Evolutionary conservation across 1,140 invertebrate genomes (phyloP).

Genomic region (Heliconius himera): DNA sequence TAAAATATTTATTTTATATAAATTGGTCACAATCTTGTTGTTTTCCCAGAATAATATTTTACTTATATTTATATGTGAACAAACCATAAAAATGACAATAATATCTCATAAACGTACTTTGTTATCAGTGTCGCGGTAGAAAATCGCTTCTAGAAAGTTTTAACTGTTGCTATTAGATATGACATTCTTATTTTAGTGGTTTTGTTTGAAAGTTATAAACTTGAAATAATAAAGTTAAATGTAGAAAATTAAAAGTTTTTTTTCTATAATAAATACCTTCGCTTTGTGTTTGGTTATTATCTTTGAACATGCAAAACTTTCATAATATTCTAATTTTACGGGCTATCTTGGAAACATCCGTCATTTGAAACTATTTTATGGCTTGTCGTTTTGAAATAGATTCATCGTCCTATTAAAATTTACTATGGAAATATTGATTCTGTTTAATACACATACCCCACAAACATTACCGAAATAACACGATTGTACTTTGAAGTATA

Average conservation of each 20-base stretch:
- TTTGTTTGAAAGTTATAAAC: background rate
- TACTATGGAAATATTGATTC: background rate
- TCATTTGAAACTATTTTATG: conserved; percentile 18
- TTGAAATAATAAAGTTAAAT: conserved; percentile 9
- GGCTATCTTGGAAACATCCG: background rate
- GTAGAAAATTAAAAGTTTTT: conserved; percentile 11
- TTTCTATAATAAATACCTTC: background rate
- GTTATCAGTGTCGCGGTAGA: conserved; percentile 2
- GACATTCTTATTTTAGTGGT: conserved; percentile 4
- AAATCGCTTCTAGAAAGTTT: conserved; percentile 2
- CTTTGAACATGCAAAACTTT: conserved; percentile 8
- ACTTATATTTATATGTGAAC: background rate
- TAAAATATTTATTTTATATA: background rate
- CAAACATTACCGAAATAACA: too few species aligned
- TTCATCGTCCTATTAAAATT: background rate
- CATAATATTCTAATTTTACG: conserved; percentile 12
- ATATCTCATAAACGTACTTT: conserved; percentile 6
- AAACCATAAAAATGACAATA: background rate
- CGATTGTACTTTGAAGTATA: too few species aligned
- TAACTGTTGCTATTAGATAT: conserved; percentile 6
- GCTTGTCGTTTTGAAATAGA: conserved; percentile 2
- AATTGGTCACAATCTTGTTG: background rate
- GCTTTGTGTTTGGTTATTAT: conserved; percentile 10
- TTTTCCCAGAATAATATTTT: background rate
- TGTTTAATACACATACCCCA: background rate